Evolutionary conservation across 1,140 invertebrate genomes (phyloP).

Genomic region (Brachionus plicatilis): DNA sequence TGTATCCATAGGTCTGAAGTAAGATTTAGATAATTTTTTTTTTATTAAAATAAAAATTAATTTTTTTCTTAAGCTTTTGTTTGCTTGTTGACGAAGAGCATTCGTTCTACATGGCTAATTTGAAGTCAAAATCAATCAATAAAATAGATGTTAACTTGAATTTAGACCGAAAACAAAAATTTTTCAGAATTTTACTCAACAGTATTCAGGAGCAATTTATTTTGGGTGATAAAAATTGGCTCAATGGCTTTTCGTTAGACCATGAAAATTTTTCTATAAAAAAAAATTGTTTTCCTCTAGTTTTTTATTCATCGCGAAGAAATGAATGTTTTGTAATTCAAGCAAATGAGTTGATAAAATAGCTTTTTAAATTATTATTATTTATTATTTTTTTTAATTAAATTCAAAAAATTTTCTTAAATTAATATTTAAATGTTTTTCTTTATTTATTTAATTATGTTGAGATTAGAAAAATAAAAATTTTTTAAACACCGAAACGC

Average conservation of each 20-base stretch:
- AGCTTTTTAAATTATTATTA: background rate
- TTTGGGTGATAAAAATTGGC: background rate
- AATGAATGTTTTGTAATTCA: conserved; percentile 3
- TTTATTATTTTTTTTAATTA: background rate
- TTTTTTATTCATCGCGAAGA: background rate
- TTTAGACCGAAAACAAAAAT: background rate
- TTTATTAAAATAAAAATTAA: background rate
- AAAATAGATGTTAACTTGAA: background rate
- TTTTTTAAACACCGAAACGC: too few species aligned
- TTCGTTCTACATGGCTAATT: background rate
- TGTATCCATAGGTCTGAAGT: background rate
- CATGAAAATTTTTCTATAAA: background rate
- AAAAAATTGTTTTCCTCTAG: background rate
- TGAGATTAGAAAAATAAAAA: background rate
- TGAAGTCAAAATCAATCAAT: background rate
- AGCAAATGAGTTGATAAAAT: background rate
- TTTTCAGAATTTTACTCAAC: background rate
- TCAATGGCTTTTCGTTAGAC: background rate
- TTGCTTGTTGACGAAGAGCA: background rate
- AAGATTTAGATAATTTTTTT: background rate
- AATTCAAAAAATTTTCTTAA: too few species aligned
- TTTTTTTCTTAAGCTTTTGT: background rate
- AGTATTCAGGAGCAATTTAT: background rate
- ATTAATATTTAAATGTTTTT: too few species aligned
- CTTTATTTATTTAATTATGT: too few species aligned